Evolutionary conservation across 2,888 invertebrate species (phyloP), one percentile per base, ranked within the genome.

Genomic region (Mechanitis mazaeus): DNA sequence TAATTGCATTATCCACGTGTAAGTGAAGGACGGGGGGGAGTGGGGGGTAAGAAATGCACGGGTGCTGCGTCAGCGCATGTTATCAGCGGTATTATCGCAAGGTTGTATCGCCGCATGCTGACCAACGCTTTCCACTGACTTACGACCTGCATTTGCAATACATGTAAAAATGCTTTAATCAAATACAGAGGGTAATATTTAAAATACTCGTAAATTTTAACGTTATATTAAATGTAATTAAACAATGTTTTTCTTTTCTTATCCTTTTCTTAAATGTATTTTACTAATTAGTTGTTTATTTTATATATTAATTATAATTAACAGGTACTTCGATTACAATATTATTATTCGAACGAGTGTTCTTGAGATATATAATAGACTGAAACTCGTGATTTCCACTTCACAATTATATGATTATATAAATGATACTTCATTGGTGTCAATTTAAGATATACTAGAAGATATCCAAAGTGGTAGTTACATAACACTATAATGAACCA

Each of bases 81-180:
- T 87, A 87, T 87, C 87, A 84, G 74, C 80, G 80, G 79, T 77
- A 79, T 86, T 87, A 85, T 87, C 85, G 75, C 81, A 84, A 84
- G 80, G 82, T 81, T 79, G 75, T 58, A 67, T 68, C 69, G 75
- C 81, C 85, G 85, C 87, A 85, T 86, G 85, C 78, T 74, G 73
- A 71, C 72, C 70, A 71, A 62, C 61, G 56, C 64, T 68, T 61
- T 67, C 64, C 67, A 69, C 64, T 67, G 61, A 60, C 59, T 55
- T 57, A n/a, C 60, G 59, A 65, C 59, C 65, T 68, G 64, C 64
- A 45, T 50, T 58, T 56, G 50, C 58, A 64, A 59, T 54, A 54
- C 20, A 58, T 58, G 50, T 63, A 56, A 55, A 47, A 56, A 28
- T 46, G 35, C 54, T 61, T 61, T 55, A 55, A 35, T 55, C 47